Conservation (phyloP, 2,113 vertebrate genomes). For the Fulica atra region DNA sequence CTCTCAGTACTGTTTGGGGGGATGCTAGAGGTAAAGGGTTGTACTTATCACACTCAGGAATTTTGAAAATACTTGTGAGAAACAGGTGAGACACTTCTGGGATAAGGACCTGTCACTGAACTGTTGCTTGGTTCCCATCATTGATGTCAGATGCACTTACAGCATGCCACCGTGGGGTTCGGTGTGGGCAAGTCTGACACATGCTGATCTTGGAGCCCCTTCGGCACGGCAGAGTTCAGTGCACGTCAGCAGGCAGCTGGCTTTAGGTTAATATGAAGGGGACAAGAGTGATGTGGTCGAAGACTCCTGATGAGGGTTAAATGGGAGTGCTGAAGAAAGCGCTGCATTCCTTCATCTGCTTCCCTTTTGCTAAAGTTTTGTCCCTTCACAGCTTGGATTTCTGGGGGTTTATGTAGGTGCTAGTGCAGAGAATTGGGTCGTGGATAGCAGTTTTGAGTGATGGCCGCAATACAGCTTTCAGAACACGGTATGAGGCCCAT, state of each 20-base stretch:
- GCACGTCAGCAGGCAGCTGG: not conserved
- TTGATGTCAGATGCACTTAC: not conserved
- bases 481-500: not conserved
- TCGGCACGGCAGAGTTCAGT: not conserved
- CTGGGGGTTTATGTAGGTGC: not conserved
- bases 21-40: not conserved
- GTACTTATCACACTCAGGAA: not conserved
- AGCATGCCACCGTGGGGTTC: accelerated
- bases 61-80: not conserved
- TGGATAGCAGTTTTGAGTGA: not conserved
- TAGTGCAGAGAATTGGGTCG: not conserved
- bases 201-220: not conserved
- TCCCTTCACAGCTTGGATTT: not conserved
- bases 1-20: not conserved
- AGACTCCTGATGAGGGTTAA: not conserved
- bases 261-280: not conserved
- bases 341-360: not conserved
- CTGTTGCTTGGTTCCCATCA: not conserved
- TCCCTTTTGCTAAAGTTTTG: not conserved
- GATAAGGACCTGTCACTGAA: not conserved
- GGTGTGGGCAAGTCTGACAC: not conserved
- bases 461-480: not conserved
- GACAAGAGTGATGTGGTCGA: not conserved
- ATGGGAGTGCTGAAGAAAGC: not conserved
- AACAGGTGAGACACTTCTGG: not conserved